These are phyloP conservation scores for Ctena decussata DNA, from an alignment of 2,888 invertebrate species.

Conservation along the genomic window DNA sequence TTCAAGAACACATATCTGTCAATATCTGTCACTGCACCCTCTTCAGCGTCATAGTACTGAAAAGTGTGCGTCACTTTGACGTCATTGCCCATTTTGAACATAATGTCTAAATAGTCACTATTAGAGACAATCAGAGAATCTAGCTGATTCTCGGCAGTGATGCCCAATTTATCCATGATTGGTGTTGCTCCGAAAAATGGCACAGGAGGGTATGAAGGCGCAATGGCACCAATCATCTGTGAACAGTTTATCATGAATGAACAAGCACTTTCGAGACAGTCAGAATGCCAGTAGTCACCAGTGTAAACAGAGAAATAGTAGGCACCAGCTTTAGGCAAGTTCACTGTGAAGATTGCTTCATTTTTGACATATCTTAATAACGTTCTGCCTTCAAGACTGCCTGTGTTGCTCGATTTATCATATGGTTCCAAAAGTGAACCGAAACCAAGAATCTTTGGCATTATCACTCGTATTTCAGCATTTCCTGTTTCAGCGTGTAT, in stretches of 20 bases:
- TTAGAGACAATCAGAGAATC: slow-evolving; percentile 82
- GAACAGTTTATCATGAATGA: slow-evolving; percentile 83
- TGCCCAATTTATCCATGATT: slow-evolving; percentile 78
- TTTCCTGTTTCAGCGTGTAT: slow-evolving; percentile 81
- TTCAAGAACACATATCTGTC: slow-evolving; percentile 83
- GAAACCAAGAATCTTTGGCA: slow-evolving; percentile 82
- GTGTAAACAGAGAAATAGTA: slow-evolving; percentile 87
- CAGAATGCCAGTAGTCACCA: slow-evolving; percentile 83
- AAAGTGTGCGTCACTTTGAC: slow-evolving; percentile 83
- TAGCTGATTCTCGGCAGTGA: slow-evolving; percentile 73
- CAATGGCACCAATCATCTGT: slow-evolving; percentile 73
- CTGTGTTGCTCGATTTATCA: slow-evolving; percentile 72
- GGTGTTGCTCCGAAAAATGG: slow-evolving; percentile 84
- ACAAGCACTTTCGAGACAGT: slow-evolving; percentile 85
- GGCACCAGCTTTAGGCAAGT: slow-evolving; percentile 86
- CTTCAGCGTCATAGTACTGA: slow-evolving; percentile 81
- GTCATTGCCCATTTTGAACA: slow-evolving; percentile 77
- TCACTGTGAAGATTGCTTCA: slow-evolving; percentile 85
- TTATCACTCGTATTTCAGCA: slow-evolving; percentile 82
- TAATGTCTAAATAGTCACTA: slow-evolving; percentile 82
- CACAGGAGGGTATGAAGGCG: slow-evolving; percentile 81
- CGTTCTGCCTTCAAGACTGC: slow-evolving; percentile 78
- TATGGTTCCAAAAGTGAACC: slow-evolving; percentile 81
- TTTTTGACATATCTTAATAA: slow-evolving; percentile 81
- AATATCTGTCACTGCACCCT: slow-evolving; percentile 79